These are phyloP conservation scores for Sycophaga agraensis DNA, from an alignment of 1,140 invertebrate genomes.

Conservation along the genomic window DNA sequence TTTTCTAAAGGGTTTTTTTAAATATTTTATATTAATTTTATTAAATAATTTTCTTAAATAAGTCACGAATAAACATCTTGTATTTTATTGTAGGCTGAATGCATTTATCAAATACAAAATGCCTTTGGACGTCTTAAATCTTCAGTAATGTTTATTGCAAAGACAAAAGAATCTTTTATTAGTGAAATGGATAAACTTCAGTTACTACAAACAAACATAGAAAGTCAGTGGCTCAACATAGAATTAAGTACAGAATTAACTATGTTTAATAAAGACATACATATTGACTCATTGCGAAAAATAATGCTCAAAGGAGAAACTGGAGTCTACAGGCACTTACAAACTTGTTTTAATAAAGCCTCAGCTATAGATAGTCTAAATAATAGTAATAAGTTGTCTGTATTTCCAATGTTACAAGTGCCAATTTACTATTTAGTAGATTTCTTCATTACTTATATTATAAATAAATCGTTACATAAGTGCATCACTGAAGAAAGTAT, in stretches of 20 bases:
- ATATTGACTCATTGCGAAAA: constrained; percentile 46
- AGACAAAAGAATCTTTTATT: constrained; percentile 35
- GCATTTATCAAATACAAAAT: constrained; percentile 37
- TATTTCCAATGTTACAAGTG: constrained; percentile 38
- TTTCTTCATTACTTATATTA: constrained; percentile 37
- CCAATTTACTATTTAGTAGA: constrained; percentile 44
- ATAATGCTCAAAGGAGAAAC: constrained; percentile 39
- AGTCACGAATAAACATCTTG: too few relatives aligned
- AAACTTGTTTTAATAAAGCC: constrained; percentile 17
- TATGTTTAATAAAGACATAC: constrained; percentile 40
- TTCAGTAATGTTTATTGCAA: constrained; percentile 29
- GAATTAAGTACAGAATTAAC: constrained; percentile 40
- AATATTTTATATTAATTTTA: not conserved
- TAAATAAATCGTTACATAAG: constrained; percentile 32
- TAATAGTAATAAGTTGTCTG: constrained; percentile 13
- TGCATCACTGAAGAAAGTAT: constrained; percentile 13
- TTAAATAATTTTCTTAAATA: not conserved
- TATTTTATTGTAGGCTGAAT: constrained; percentile 28
- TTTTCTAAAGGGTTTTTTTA: not conserved
- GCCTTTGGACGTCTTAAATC: constrained; percentile 39
- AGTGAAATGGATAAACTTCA: constrained; percentile 36
- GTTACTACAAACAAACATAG: constrained; percentile 27
- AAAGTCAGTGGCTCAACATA: constrained; percentile 33
- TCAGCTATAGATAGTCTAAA: not conserved
- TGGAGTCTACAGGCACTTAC: constrained; percentile 33